Base-by-base conservation (phyloP, 2,888 invertebrate genomes). In the Thymelicus lineola region DNA sequence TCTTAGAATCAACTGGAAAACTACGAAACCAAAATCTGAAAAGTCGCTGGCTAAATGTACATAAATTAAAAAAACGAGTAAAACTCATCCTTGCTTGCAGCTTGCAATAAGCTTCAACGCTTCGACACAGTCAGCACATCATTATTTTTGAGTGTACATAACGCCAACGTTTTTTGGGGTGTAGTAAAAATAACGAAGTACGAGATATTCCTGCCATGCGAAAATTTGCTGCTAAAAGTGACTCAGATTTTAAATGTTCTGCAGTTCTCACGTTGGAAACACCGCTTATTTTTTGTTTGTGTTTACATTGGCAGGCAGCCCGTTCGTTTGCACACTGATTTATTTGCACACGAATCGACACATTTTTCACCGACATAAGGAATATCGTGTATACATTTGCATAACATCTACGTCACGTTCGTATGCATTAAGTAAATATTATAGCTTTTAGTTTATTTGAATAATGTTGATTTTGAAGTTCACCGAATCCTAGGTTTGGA, bases 241-340 rank as follows among this genome's bases (percentile, higher is more conserved):
- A 48, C 28, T 15, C 65, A 6, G 38, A 53, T 67, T 67, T 67
- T 35, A 53, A 50, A 6, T 20, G 50, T 28, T 53, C 14, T 38
- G 42, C 60, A 60, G 60, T 67, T 55, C 61, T 14, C 61, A 61
- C 45, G 20, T 17, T 17, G 66, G 46, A 66, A 46, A 58, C 17
- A 58, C 57, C 17, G 17, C 28, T 57, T 35, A 46, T 42, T 55
- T 55, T 45, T 61, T 55, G 53, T 46, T 61, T 67, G 55, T 67
- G 45, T 67, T 67, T 67, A 61, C 61, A 36, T 67, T 67, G 67
- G 67, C 67, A 67, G 53, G 42, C 50, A 12, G 60, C 61, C 61
- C 53, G 61, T 61, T 35, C 53, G 67, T 67, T 61, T 61, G 61
- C 42, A 67, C 67, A 7, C 53, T 67, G 67, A 67, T 67, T 67